phyloP scores from a whole-genome alignment of 2,888 invertebrate genomes.

The Euphydryas editha region DNA sequence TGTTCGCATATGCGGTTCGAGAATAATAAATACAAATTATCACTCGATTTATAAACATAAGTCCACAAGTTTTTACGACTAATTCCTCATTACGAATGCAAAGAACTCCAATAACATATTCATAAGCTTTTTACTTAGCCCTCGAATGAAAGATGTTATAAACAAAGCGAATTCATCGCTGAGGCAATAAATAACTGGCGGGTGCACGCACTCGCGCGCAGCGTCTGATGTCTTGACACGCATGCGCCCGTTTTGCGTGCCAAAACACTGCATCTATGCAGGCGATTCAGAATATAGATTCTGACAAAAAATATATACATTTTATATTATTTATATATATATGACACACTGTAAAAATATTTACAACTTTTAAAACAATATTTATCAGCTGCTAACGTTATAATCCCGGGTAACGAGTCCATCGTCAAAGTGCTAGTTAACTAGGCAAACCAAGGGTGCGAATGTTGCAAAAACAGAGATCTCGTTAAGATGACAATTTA shows the following conservation, averaged over 20 bases:
- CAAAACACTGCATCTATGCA: constrained; percentile 68
- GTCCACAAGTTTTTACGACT: constrained; percentile 46
- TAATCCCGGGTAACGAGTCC: constrained; percentile 55
- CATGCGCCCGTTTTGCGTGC: constrained; percentile 69
- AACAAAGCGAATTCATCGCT: constrained; percentile 66
- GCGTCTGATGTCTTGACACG: constrained; percentile 69
- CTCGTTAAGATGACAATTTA: constrained; percentile 84
- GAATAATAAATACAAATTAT: constrained; percentile 43
- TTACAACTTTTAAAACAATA: constrained; percentile 4
- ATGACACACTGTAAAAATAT: neutral
- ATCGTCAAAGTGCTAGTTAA: constrained; percentile 52
- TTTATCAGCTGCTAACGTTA: constrained; percentile 55
- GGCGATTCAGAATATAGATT: constrained; percentile 45
- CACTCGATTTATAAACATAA: constrained; percentile 46
- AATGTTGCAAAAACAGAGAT: constrained; percentile 82
- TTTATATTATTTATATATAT: constrained; percentile 15
- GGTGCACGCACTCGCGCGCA: constrained; percentile 79
- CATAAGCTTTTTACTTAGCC: constrained; percentile 68
- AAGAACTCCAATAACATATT: constrained; percentile 67
- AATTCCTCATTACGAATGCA: constrained; percentile 53
- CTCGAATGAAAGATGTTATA: constrained; percentile 69
- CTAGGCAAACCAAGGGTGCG: constrained; percentile 68
- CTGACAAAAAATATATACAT: constrained; percentile 33
- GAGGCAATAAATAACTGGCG: constrained; percentile 73
- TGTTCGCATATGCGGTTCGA: constrained; percentile 16